Evolutionary conservation across 2,888 invertebrate genomes (phyloP).

Genomic region (Platycheirus albimanus): DNA sequence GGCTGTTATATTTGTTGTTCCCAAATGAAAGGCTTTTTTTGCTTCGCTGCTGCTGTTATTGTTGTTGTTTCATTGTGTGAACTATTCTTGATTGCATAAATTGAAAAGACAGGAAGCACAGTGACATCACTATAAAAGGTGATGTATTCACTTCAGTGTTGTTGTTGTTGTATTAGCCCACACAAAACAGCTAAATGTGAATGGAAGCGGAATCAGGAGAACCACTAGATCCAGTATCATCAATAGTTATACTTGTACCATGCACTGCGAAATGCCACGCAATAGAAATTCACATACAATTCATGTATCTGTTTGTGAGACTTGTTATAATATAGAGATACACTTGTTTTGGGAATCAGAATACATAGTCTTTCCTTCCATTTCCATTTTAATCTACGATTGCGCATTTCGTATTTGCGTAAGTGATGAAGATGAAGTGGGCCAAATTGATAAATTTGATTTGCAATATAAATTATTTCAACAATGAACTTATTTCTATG

Average conservation of each 20-base stretch:
- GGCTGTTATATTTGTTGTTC: constrained; percentile 16
- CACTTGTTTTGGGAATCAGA: constrained; percentile 29
- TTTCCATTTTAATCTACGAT: neutral
- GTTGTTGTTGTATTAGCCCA: constrained; percentile 1
- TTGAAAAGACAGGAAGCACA: constrained; percentile 65
- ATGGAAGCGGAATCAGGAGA: constrained; percentile 27
- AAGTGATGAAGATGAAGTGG: neutral
- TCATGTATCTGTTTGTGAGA: constrained; percentile 2
- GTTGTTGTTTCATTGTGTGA: constrained; percentile 15
- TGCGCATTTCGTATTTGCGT: neutral
- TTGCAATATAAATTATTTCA: neutral
- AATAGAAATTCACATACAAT: constrained; percentile 28
- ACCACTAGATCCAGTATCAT: neutral
- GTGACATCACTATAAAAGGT: constrained; percentile 48
- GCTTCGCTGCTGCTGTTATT: constrained; percentile 17
- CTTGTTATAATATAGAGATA: neutral
- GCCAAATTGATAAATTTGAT: neutral
- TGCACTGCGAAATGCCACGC: constrained; percentile 17
- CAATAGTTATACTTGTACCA: neutral
- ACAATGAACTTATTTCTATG: neutral
- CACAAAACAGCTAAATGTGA: no score
- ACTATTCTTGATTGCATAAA: constrained; percentile 62
- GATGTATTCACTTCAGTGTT: constrained; percentile 25
- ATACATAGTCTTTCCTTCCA: neutral
- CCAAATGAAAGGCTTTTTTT: constrained; percentile 27